Base-by-base conservation (phyloP, 2,797 vertebrate species). In the Fringilla coelebs region DNA sequence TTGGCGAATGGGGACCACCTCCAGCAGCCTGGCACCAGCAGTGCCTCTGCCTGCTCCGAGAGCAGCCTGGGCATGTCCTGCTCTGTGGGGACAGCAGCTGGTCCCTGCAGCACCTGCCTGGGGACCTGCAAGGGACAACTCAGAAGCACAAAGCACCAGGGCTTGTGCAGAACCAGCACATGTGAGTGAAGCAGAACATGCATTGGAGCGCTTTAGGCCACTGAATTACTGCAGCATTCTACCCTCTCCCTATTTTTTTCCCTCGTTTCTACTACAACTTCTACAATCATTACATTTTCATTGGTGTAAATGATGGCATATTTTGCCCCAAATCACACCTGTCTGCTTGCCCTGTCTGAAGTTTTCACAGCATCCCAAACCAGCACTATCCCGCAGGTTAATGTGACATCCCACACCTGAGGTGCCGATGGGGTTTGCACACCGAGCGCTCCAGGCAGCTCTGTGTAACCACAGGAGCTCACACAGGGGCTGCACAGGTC, bases 361-460 rank as follows among this genome's bases (percentile, higher is more conserved):
- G 24, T 65, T 85, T 91, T 75, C 31, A 7, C 28, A 52, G 43
- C 49, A 65, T 29, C 34, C 25, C 48, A 16, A 55, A 45, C 16
- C 66, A 70, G 57, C 5, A 8, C 1, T 5, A 52, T 48, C 31
- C 40, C 11, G 4, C 49, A n/a, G 20, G 32, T 46, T 21, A 24
- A 20, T 0, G 5, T 2, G 52, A 21, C 0, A 0, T n/a, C 31
- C 55, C 3, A 6, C 55, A 28, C 14, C 20, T 1, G 2, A 1
- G 4, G 34, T 36, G 46, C 32, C 0, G 0, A 7, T 3, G 25
- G 1, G 4, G 31, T 38, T 52, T 54, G 52, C 36, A 25, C 2
- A 1, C 43, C 51, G 38, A 83, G 57, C 61, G 28, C 57, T 38
- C 49, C 2, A 18, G 0, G 0, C 74, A 54, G 41, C 10, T 0